Evolutionary conservation across 2,888 invertebrate species (phyloP).

Genomic region (Hololepta plana): DNA sequence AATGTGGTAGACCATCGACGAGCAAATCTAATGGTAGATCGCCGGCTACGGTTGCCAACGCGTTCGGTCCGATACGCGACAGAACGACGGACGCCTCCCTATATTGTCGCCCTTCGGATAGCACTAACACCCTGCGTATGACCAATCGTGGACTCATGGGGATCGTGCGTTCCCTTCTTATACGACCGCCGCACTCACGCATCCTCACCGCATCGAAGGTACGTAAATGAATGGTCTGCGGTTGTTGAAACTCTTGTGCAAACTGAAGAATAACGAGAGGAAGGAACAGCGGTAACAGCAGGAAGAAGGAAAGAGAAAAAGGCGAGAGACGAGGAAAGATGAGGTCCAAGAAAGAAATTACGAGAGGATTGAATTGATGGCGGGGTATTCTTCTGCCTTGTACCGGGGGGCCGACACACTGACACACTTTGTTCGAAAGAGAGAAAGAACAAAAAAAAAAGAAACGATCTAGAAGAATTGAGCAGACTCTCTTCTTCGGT

Average conservation of each 20-base stretch:
- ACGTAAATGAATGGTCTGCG: constrained; percentile 14
- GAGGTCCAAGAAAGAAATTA: no score
- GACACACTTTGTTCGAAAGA: constrained; percentile 15
- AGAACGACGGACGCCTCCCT: constrained; percentile 79
- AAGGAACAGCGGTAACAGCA: no score
- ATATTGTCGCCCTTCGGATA: constrained; percentile 78
- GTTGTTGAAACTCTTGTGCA: constrained; percentile 8
- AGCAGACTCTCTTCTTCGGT: no score
- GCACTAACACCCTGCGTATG: constrained; percentile 49
- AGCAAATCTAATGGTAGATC: constrained; percentile 75
- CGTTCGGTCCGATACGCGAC: constrained; percentile 59
- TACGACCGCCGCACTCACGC: constrained; percentile 56
- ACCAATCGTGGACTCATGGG: constrained; percentile 49
- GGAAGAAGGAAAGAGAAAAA: no score
- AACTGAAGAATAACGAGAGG: no score
- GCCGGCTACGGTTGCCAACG: constrained; percentile 53
- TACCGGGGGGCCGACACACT: constrained; percentile 15
- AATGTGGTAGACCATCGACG: constrained; percentile 79
- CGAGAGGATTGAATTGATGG: no score
- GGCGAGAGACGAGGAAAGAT: no score
- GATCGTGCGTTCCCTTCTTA: constrained; percentile 42
- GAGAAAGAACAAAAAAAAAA: no score
- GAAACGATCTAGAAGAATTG: no score
- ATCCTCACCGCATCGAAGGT: constrained; percentile 24
- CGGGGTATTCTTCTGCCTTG: constrained; percentile 4